Conservation (phyloP, 2,888 invertebrate species). For the Eupithecia vulgata region DNA sequence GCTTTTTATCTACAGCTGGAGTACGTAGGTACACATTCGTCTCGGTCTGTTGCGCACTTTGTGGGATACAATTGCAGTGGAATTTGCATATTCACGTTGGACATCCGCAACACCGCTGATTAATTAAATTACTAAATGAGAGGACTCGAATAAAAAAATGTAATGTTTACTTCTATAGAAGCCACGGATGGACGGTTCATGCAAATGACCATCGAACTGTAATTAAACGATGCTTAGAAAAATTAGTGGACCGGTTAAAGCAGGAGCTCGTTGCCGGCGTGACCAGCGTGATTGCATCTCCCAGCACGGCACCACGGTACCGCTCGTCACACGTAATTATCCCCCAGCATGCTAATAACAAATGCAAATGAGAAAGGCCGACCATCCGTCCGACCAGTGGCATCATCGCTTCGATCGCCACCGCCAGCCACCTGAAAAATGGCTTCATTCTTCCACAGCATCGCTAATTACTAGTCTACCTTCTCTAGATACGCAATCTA, state of each 20-base stretch:
- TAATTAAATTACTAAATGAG: conserved; percentile 72
- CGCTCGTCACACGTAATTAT: conserved; percentile 77
- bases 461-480: conserved; percentile 34
- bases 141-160: conserved; percentile 51
- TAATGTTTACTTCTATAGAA: conserved; percentile 27
- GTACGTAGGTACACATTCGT: conserved; percentile 62
- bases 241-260: conserved; percentile 42
- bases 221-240: conserved; percentile 48
- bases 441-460: conserved; percentile 64
- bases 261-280: conserved; percentile 49
- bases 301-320: conserved; percentile 48
- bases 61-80: conserved; percentile 72
- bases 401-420: conserved; percentile 45
- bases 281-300: conserved; percentile 62
- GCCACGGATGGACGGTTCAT: conserved; percentile 48
- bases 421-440: conserved; percentile 65
- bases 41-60: conserved; percentile 69
- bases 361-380: conserved; percentile 73
- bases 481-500: conserved; percentile 33
- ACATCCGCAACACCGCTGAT: conserved; percentile 63
- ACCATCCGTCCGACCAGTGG: conserved; percentile 44
- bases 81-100: conserved; percentile 78
- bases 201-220: conserved; percentile 51
- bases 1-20: conserved; percentile 50
- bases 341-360: conserved; percentile 73